Evolutionary conservation across 2,888 invertebrate genomes (phyloP), one percentile per base, ranked within the genome.

Genomic region (Notodonta dromedarius): DNA sequence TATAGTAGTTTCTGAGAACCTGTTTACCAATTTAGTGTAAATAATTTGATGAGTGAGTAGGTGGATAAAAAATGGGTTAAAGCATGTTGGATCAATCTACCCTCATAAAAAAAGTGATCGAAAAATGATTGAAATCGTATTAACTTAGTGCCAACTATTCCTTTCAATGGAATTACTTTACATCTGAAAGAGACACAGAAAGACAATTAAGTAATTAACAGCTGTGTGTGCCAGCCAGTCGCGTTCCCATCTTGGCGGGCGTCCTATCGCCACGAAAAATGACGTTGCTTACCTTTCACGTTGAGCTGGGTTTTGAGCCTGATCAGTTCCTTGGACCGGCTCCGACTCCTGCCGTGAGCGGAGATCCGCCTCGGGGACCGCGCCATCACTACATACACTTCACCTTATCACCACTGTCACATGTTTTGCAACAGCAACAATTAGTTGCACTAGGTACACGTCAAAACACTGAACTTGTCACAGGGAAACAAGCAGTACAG

Each of bases 301-400:
- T 85, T 90, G 66, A 92, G 88, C 61, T 93, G 92, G 4, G 87
- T 88, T 67, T 84, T 78, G 52, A 93, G 76, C 40, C 93, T 81
- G 63, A 85, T 73, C 62, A 93, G 80, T 73, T 93, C 93, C 56
- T 89, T 73, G 61, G 90, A 89, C 16, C 87, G 84, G 80, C 90
- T 90, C 65, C 91, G 74, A 69, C 87, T 86, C 66, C 90, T 76
- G 62, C 92, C 80, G 60, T 87, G 87, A 14, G 88, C 86, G 9
- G 89, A 76, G 56, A 90, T 83, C 79, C 90, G 80, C 61, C 91
- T 81, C 67, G 93, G 92, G 24, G 93, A 93, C 42, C 93, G 88
- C 68, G 92, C 91, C 93, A 93, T 66, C 71, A 74, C 70, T 69
- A 68, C 73, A 71, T 58, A 70, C 70, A 70, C 76, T 53, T 39